phyloP scores from a whole-genome alignment of 2,113 vertebrate genomes.

The Passer montanus region DNA sequence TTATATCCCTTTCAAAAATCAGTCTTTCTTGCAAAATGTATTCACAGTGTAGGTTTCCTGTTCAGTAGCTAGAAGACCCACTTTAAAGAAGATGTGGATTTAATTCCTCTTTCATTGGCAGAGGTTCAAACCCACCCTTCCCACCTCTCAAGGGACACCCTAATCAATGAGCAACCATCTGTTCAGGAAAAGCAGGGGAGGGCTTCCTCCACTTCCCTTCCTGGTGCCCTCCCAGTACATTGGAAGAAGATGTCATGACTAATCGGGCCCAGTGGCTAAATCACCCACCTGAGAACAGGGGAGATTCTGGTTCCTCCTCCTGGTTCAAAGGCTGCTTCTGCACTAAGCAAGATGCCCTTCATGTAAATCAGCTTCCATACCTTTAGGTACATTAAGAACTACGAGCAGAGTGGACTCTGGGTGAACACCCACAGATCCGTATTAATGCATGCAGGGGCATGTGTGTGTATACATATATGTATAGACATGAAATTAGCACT shows the following conservation, averaged over 20 bases:
- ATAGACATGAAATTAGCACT: background rate
- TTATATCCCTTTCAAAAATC: background rate
- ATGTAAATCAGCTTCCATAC: background rate
- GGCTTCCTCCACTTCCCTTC: background rate
- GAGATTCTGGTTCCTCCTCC: background rate
- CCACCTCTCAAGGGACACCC: background rate
- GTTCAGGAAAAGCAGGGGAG: background rate
- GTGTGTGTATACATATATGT: accelerated
- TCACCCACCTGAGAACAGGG: background rate
- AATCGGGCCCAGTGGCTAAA: slow-evolving; percentile 17
- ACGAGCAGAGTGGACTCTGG: background rate
- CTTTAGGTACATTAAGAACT: background rate
- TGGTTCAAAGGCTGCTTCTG: background rate
- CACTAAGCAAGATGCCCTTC: background rate
- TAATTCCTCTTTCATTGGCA: slow-evolving; percentile 14
- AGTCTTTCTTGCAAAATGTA: background rate
- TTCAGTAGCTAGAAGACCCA: background rate
- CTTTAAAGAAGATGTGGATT: background rate
- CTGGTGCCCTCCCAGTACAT: background rate
- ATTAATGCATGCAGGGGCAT: background rate
- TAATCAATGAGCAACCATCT: slow-evolving; percentile 57
- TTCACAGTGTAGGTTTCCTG: background rate
- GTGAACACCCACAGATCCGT: background rate
- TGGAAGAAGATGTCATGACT: slow-evolving; percentile 4
- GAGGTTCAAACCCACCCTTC: background rate